Evolutionary conservation across 2,113 vertebrate genomes (phyloP), one percentile per base, ranked within the genome.

Genomic region (Brienomyrus longianalis): DNA sequence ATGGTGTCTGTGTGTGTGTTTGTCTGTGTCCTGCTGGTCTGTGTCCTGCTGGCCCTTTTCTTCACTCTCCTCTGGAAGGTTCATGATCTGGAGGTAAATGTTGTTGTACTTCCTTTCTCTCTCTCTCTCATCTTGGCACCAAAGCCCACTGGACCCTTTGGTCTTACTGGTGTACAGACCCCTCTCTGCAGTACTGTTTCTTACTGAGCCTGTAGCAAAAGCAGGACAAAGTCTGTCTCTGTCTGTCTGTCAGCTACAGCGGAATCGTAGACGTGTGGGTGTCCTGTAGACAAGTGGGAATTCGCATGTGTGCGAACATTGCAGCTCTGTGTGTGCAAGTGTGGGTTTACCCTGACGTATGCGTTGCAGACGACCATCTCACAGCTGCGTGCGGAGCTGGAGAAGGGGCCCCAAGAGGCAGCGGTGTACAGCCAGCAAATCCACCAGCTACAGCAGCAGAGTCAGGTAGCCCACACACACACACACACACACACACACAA

Each of bases 391-490:
- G 96, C 95, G 83, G 98, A 99, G 93, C 96, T 99, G 93, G 96
- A 97, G 90, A 99, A 99, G 93, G 97, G 98, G 48, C 98, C 98
- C 43, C 98, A 99, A 92, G 98, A 99, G 90, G 97, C 97, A 91
- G 97, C 98, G 13, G 97, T 98, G 8, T 99, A 98, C 92, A 96
- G 97, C 0, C 97, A 99, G 90, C 97, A 99, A 93, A 95, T 98
- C 92, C 97, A 98, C 45, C 96, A 97, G 93, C 96, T 98, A 90
- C 96, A 97, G 93, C 97, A 98, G 90, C 97, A 97, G 92, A 97
- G 95, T 92, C 96, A 98, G 97, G 98, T 99, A 87, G 10, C 9
- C 45, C 10, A 19, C 74, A 31, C 1, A 19, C 23, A 86, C 50
- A 77, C 27, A 17, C 70, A 56, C 66, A 31, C 50, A 86, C 54